A percentile compares a stretch with the other conserved stretches of the same genome.
Conservation (phyloP, 2,797 vertebrate genomes). For the Clarias fuscus region DNA sequence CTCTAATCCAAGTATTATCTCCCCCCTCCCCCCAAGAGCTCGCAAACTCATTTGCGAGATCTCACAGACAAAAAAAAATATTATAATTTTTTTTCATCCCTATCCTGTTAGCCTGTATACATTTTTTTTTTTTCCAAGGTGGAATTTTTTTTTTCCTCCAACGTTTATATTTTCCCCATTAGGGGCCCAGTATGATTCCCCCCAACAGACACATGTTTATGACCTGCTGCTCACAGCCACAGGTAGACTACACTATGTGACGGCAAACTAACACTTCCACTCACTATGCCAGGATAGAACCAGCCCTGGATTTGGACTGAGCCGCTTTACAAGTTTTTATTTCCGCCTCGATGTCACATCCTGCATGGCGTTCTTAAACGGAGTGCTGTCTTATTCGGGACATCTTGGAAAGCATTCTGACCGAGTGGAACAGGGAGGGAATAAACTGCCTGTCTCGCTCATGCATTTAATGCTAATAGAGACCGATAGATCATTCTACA, state of each 20-base stretch:
- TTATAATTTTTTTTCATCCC: too few species aligned
- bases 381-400: not conserved
- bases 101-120: too few species aligned
- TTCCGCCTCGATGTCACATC: not conserved
- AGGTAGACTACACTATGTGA: too few species aligned
- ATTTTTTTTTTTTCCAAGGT: too few species aligned
- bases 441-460: not conserved
- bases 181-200: not conserved
- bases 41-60: too few species aligned
- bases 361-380: not conserved
- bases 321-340: not conserved
- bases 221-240: not conserved
- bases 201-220: not conserved
- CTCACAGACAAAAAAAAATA: too few species aligned
- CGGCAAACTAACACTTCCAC: not conserved
- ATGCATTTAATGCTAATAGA: too few species aligned
- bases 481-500: not conserved
- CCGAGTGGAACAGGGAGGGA: not conserved
- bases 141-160: too few species aligned
- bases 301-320: not conserved
- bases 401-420: not conserved
- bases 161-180: too few species aligned
- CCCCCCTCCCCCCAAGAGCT: too few species aligned
- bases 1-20: too few species aligned
- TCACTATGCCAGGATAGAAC: not conserved